These are phyloP conservation scores for Lethocerus indicus DNA, from an alignment of 1,140 invertebrate species.

Conservation along the genomic window DNA sequence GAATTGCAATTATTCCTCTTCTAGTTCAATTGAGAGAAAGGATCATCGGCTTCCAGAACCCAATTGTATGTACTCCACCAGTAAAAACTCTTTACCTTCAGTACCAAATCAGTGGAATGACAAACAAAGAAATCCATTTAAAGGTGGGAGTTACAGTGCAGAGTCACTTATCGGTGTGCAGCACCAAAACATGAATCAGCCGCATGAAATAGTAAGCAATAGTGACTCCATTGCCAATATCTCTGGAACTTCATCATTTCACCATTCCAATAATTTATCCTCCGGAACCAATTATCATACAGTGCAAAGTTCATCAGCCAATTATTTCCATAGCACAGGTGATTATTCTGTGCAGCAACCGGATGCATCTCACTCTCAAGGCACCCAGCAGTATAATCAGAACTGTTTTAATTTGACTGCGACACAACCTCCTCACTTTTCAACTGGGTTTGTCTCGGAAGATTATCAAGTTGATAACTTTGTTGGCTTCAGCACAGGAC, in stretches of 20 bases:
- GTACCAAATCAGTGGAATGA: background rate
- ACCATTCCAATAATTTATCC: too few relatives aligned
- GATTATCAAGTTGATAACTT: conserved; percentile 1
- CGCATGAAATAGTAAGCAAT: too few relatives aligned
- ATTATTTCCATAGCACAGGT: conserved; percentile 9
- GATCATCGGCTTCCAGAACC: too few relatives aligned
- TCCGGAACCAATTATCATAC: too few relatives aligned
- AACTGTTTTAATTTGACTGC: conserved; percentile 12
- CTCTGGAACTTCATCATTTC: too few relatives aligned
- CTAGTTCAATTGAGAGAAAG: too few relatives aligned
- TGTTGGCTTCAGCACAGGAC: background rate
- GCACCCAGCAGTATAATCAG: conserved; percentile 6
- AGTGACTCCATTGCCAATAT: too few relatives aligned
- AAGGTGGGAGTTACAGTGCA: conserved; percentile 35
- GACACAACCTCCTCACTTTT: conserved; percentile 4
- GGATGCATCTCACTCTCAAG: conserved; percentile 1
- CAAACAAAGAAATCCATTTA: conserved; percentile 12
- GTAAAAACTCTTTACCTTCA: background rate
- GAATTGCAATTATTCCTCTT: conserved; percentile 1
- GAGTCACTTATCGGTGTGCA: conserved; percentile 34
- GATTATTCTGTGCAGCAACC: too few relatives aligned
- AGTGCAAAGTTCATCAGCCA: too few relatives aligned
- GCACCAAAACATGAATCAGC: conserved; percentile 23
- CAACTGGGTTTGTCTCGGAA: conserved; percentile 5
- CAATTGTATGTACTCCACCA: conserved; percentile 11